Evolutionary conservation across 2,888 invertebrate genomes (phyloP).

Genomic region (Antheraea assamensis): DNA sequence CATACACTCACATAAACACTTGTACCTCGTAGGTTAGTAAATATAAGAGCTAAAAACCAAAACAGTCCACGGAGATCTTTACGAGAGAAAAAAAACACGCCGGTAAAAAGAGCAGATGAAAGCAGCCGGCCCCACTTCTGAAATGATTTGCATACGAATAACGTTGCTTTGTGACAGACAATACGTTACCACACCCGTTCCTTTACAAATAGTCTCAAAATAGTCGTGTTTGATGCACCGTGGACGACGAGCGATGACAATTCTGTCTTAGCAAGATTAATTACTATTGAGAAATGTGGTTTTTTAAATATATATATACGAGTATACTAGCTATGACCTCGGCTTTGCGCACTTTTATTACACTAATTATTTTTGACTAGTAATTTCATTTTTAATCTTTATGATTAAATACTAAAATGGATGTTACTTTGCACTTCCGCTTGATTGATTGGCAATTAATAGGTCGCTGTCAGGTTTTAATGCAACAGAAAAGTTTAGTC

Average conservation of each 20-base stretch:
- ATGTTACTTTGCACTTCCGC: too few relatives aligned
- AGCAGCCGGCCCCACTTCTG: slow-evolving; percentile 37
- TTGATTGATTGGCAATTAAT: too few relatives aligned
- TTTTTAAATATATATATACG: neutral
- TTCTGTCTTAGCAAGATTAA: slow-evolving; percentile 10
- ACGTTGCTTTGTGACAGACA: slow-evolving; percentile 44
- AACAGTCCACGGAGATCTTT: slow-evolving; percentile 5
- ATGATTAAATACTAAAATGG: too few relatives aligned
- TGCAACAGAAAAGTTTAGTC: too few relatives aligned
- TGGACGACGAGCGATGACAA: slow-evolving; percentile 33
- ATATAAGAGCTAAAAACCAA: neutral
- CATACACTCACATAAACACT: neutral
- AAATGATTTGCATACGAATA: slow-evolving; percentile 59
- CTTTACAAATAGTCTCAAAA: slow-evolving; percentile 39
- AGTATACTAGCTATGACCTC: too few relatives aligned
- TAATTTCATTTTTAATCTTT: too few relatives aligned
- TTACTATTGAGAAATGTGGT: neutral
- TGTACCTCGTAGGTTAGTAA: neutral
- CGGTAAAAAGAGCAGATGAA: slow-evolving; percentile 50
- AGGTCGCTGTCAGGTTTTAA: too few relatives aligned
- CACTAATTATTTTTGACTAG: too few relatives aligned
- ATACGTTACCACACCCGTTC: slow-evolving; percentile 56
- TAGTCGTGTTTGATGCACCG: slow-evolving; percentile 33
- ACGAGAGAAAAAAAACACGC: neutral
- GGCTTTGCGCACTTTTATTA: too few relatives aligned